Evolutionary conservation across 2,888 invertebrate species (phyloP).

Genomic region (Troides oblongomaculatus): DNA sequence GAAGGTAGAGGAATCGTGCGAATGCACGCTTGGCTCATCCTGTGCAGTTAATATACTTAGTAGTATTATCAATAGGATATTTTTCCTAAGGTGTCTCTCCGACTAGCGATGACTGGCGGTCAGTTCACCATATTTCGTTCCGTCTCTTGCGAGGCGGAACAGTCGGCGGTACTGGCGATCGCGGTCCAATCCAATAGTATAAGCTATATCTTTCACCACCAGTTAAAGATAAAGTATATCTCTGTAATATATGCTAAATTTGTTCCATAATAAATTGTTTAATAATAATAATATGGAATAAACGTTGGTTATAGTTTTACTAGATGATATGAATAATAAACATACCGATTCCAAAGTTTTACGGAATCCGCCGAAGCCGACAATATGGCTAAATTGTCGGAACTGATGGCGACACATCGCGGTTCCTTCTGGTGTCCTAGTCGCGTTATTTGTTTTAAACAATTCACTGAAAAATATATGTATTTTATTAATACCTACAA

Average conservation of each 20-base stretch:
- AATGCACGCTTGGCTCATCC: conserved; percentile 83
- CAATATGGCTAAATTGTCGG: conserved; percentile 92
- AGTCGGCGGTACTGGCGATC: too few relatives aligned
- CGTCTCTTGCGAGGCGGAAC: too few relatives aligned
- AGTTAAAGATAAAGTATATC: too few relatives aligned
- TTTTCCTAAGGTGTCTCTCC: too few relatives aligned
- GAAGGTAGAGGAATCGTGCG: conserved; percentile 82
- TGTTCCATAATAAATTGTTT: neutral
- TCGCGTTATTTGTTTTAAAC: conserved; percentile 82
- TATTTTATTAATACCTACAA: neutral
- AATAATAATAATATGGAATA: neutral
- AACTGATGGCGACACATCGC: conserved; percentile 91
- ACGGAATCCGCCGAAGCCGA: conserved; percentile 93
- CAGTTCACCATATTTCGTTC: too few relatives aligned
- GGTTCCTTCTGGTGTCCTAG: conserved; percentile 96
- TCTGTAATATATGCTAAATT: too few relatives aligned
- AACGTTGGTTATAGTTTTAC: neutral
- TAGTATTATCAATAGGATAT: too few relatives aligned
- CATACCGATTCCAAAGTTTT: conserved; percentile 95
- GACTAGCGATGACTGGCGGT: too few relatives aligned
- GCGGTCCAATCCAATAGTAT: too few relatives aligned
- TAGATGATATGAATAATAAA: conserved; percentile 4
- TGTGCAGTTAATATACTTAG: conserved; percentile 31
- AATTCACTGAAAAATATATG: conserved; percentile 51
- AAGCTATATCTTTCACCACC: too few relatives aligned